Percentiles rank a stretch among this genome's conserved stretches.
These are phyloP conservation scores for Shargacucullia verbasci DNA, from an alignment of 2,888 invertebrate genomes.

Conservation along the genomic window DNA sequence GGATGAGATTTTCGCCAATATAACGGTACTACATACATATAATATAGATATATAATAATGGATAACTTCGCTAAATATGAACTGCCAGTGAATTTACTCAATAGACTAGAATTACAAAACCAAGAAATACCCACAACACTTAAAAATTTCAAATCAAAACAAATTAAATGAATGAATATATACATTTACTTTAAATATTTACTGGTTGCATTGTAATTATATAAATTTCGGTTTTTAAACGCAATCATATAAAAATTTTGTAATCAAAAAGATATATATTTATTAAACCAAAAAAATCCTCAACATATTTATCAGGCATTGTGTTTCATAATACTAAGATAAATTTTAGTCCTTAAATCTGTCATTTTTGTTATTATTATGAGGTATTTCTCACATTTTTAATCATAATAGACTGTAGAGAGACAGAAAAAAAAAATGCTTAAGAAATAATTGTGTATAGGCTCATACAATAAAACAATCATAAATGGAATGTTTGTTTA, in stretches of 20 bases:
- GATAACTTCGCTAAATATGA: too few species aligned
- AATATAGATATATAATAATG: too few species aligned
- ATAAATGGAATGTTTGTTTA: slow-evolving; percentile 70
- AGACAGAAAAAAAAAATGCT: neutral
- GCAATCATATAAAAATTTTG: slow-evolving; percentile 17
- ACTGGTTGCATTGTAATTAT: neutral
- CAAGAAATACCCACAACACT: too few species aligned
- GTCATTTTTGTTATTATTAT: neutral
- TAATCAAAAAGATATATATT: neutral
- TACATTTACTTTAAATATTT: neutral
- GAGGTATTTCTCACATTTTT: neutral
- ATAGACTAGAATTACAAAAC: too few species aligned
- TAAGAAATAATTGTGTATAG: neutral
- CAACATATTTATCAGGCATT: too few species aligned
- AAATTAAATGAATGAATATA: too few species aligned
- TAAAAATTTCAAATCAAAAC: too few species aligned
- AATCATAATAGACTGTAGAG: neutral
- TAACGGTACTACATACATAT: neutral
- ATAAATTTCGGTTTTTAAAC: neutral
- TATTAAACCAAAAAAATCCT: neutral
- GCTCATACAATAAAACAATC: slow-evolving; percentile 46
- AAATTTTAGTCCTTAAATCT: neutral
- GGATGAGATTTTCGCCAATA: slow-evolving; percentile 7
- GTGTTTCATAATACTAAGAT: neutral
- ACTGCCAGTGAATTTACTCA: neutral